Conservation (phyloP, 1,140 invertebrate species). For the Cardiocondyla obscurior region DNA sequence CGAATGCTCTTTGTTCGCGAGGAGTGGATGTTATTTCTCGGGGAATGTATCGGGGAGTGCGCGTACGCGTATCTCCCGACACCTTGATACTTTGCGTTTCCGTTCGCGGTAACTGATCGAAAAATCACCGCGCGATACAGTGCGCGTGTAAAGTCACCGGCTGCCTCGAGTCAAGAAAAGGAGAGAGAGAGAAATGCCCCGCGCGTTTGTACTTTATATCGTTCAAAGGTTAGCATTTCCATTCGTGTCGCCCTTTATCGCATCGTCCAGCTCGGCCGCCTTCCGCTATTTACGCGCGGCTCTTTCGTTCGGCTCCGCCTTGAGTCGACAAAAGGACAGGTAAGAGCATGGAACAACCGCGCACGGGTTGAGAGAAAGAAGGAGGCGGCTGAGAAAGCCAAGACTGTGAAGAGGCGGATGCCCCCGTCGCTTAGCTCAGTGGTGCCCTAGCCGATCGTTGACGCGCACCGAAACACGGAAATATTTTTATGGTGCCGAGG, state of each 20-base stretch:
- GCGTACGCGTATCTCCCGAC: neutral
- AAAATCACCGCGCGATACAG: neutral
- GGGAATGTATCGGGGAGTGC: neutral
- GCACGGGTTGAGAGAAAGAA: neutral
- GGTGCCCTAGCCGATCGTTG: constrained; percentile 2
- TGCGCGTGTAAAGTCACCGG: neutral
- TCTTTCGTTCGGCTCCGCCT: neutral
- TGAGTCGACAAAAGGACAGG: constrained; percentile 27
- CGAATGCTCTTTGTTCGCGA: neutral
- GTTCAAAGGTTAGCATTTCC: constrained; percentile 48
- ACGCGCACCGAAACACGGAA: constrained; percentile 48
- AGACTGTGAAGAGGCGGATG: neutral
- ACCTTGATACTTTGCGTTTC: neutral
- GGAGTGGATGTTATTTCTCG: neutral
- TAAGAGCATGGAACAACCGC: too few species aligned
- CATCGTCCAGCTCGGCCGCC: neutral
- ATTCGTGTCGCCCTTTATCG: constrained; percentile 25
- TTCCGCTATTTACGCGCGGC: constrained; percentile 33
- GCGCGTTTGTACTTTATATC: neutral
- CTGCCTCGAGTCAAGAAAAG: too few species aligned
- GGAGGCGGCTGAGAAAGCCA: neutral
- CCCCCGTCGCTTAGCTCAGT: neutral
- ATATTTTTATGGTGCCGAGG: constrained; percentile 40
- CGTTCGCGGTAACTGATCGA: neutral
- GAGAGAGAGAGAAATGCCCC: neutral